phyloP scores from a whole-genome alignment of 2,113 vertebrate genomes.

The Atractosteus spatula region DNA sequence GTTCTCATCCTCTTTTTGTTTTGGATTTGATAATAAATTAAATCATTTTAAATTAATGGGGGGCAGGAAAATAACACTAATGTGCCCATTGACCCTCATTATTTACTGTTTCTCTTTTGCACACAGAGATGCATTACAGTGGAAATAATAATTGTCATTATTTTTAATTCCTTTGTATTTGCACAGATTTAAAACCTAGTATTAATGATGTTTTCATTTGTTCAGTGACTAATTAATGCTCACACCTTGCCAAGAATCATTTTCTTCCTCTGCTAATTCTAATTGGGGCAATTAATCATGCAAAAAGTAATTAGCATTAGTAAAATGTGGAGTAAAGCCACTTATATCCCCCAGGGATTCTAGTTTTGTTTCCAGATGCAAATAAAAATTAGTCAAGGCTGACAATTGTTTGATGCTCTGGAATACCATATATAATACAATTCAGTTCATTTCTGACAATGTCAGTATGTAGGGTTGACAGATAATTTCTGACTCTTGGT shows the following conservation, averaged over 20 bases:
- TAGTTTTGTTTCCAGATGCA: constrained; percentile 60
- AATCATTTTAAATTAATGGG: too few species aligned
- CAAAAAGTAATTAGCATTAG: constrained; percentile 71
- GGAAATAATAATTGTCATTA: constrained; percentile 58
- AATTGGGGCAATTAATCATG: constrained; percentile 76
- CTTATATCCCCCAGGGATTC: constrained; percentile 56
- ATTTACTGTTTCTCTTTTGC: constrained; percentile 40
- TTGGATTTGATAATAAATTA: too few species aligned
- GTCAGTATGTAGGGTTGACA: constrained; percentile 50
- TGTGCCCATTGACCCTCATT: constrained; percentile 53
- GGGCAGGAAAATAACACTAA: constrained; percentile 9
- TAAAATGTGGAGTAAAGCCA: constrained; percentile 68
- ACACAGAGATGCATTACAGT: constrained; percentile 48
- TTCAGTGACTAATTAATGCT: constrained; percentile 66
- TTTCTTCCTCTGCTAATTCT: constrained; percentile 65
- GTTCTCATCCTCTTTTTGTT: too few species aligned
- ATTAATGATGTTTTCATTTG: constrained; percentile 68
- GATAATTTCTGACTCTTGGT: constrained; percentile 40
- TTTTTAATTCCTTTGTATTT: constrained; percentile 63
- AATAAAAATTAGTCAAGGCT: constrained; percentile 71
- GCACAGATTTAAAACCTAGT: constrained; percentile 62
- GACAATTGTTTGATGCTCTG: constrained; percentile 50
- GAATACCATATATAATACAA: constrained; percentile 56
- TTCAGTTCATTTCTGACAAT: constrained; percentile 45
- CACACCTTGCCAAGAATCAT: constrained; percentile 70